Percentiles rank a stretch among this genome's conserved stretches.
phyloP scores from a whole-genome alignment of 2,888 invertebrate genomes.

The Eutolmus rufibarbis region DNA sequence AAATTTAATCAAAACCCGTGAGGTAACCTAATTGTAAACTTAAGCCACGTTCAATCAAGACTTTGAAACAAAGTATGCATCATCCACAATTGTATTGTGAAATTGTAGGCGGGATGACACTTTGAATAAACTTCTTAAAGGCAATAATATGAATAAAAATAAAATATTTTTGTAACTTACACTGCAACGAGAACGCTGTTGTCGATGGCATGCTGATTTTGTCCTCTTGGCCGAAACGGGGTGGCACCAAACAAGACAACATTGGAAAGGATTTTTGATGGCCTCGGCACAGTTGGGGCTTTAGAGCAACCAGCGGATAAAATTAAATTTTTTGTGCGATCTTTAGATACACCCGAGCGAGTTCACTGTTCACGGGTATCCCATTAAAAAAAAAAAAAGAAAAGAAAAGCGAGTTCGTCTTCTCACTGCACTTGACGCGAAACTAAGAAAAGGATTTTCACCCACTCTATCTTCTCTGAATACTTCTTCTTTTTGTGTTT shows the following conservation, averaged over 20 bases:
- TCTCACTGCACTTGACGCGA: neutral
- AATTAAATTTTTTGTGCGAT: neutral
- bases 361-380: neutral
- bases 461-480: neutral
- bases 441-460: neutral
- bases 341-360: neutral
- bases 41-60: no score
- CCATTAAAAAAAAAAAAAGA: neutral
- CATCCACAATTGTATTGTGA: neutral
- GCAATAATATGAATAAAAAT: neutral
- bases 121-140: neutral
- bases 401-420: neutral
- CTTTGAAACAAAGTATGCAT: no score
- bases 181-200: constrained; percentile 63
- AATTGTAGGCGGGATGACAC: neutral
- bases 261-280: constrained; percentile 56
- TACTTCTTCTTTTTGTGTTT: neutral
- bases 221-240: constrained; percentile 64
- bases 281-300: neutral
- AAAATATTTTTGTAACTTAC: constrained; percentile 53
- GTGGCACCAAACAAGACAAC: constrained; percentile 64
- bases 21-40: no score
- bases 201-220: constrained; percentile 63
- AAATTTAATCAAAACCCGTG: no score
- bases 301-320: neutral